These are phyloP conservation scores for Trematocara nigrifrons DNA, from an alignment of 2,113 vertebrate genomes.

Conservation along the genomic window DNA sequence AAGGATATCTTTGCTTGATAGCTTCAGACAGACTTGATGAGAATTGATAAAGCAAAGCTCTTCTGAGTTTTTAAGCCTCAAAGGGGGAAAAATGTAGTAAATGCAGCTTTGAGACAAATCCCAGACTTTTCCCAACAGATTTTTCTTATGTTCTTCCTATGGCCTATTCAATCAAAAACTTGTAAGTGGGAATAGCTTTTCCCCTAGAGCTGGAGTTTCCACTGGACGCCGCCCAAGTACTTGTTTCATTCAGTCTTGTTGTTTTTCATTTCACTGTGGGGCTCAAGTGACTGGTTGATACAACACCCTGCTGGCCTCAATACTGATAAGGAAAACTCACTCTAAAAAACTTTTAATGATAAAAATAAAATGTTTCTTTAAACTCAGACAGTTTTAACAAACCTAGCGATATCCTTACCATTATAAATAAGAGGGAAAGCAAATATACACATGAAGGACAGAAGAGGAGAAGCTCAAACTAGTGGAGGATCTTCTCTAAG, in stretches of 20 bases:
- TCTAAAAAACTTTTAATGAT: not conserved
- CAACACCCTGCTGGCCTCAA: not conserved
- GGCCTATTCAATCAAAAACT: not conserved
- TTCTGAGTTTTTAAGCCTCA: conserved; percentile 14
- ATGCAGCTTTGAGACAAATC: conserved; percentile 1
- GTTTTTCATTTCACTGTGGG: not conserved
- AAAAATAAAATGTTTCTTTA: not conserved
- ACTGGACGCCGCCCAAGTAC: not conserved
- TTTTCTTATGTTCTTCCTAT: conserved; percentile 2
- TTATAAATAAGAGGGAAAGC: not conserved
- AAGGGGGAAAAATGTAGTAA: not conserved
- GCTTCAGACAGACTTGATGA: conserved; percentile 36
- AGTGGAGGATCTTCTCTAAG: not conserved
- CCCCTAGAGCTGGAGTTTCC: not conserved
- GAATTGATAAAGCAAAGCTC: conserved; percentile 32
- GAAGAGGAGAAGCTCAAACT: not conserved
- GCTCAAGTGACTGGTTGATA: not conserved
- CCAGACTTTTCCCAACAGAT: not conserved
- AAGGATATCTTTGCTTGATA: conserved; percentile 23
- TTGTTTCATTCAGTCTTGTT: not conserved
- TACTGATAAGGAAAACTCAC: not conserved
- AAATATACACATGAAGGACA: not conserved
- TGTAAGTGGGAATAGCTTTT: not conserved
- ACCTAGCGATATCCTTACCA: not conserved
- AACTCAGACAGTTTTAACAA: not conserved